A percentile compares a stretch with the other conserved stretches of the same genome.
Evolutionary conservation across 1,140 invertebrate genomes (phyloP).

Genomic region (Ectropis grisescens): DNA sequence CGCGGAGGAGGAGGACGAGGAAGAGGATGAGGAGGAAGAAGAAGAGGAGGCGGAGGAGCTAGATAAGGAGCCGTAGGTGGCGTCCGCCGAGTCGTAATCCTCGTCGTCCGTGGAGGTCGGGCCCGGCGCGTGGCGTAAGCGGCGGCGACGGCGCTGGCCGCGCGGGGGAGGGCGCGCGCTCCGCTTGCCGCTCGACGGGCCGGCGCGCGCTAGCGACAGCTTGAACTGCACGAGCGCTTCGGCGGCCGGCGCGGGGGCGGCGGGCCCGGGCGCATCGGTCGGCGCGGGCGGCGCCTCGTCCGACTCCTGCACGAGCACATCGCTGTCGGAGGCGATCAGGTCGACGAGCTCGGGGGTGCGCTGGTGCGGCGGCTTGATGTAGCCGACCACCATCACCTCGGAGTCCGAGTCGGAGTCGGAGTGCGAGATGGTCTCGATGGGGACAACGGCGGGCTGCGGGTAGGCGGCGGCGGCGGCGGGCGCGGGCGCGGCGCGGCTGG

Average conservation of each 20-base stretch:
- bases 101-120: constrained; percentile 1
- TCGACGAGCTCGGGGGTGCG: constrained; percentile 72
- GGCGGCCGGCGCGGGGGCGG: too few species aligned
- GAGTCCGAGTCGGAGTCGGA: constrained; percentile 58
- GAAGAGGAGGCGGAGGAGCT: background rate
- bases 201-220: too few species aligned
- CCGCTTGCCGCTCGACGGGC: constrained; percentile 1
- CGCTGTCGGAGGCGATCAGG: constrained; percentile 70
- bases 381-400: constrained; percentile 62
- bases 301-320: constrained; percentile 66
- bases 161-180: constrained; percentile 15
- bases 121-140: constrained; percentile 1
- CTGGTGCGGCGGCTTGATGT: constrained; percentile 71
- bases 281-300: constrained; percentile 11
- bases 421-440: constrained; percentile 62
- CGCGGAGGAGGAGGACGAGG: background rate
- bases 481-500: constrained; percentile 26
- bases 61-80: background rate
- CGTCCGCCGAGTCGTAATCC: background rate
- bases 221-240: too few species aligned
- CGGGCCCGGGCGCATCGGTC: constrained; percentile 11
- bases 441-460: constrained; percentile 38
- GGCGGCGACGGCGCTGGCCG: constrained; percentile 1
- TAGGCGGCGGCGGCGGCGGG: constrained; percentile 36
- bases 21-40: constrained; percentile 1